Evolutionary conservation across 2,888 invertebrate species (phyloP), one percentile per base, ranked within the genome.

Genomic region (Xanthia icteritia): DNA sequence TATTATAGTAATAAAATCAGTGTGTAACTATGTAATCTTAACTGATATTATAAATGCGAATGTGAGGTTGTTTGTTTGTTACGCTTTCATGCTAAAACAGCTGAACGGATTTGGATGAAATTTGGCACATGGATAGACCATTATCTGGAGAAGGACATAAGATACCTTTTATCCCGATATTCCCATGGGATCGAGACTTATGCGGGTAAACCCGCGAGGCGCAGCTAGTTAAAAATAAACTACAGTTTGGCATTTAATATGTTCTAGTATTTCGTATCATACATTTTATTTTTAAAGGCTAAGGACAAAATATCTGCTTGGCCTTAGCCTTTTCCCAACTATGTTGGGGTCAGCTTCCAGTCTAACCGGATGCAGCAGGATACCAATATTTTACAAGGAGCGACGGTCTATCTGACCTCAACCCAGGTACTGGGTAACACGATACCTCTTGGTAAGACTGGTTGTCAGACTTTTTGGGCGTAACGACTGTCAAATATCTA

Each of bases 201-300:
- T 31, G 31, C 31, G 31, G 31, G 31, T 2, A 2, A 31, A 31
- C 1, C 31, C 31, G 31, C 31, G 31, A 2, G 31, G 31, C 31
- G 31, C 31, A 31, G 31, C 31, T 31, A 2, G 31, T 31, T 42
- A 66, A 69, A 66, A 64, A 65, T 5, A 42, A 68, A n/a, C 6
- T 9, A 23, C 15, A 1, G 17, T 42, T 8, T 68, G 71, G 17
- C 45, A 80, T 69, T 71, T 11, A 60, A 27, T 48, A 5, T 27
- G 45, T 66, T 71, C 20, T 77, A 61, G 4, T 77, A 27, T 60
- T 31, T 61, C 56, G 61, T 78, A 36, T 58, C 3, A 39, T 27
- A n/a, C 5, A 73, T 70, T 73, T 45, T 17, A 69, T 51, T 56
- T 39, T 68, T 15, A 83, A 82, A 79, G 20, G 81, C 2, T 75